Base-by-base conservation (phyloP, 1,140 invertebrate species). In the Diprion similis region DNA sequence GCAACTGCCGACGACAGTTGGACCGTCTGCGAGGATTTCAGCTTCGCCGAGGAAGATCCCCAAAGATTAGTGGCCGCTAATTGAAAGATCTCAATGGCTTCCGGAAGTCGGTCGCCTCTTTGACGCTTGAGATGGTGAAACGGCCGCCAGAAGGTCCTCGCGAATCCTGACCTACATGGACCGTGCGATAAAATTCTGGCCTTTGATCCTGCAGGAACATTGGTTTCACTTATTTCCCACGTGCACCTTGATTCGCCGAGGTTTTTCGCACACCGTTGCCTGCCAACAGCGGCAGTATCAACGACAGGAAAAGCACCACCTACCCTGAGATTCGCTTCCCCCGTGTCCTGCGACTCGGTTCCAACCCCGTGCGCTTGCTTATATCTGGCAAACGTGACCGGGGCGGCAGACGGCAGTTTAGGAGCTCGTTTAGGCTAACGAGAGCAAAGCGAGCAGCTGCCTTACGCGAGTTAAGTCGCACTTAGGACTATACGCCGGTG, bases 1-100 rank as follows among this genome's bases (percentile, higher is more conserved):
- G 77, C 81, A 85, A 83, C 84, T 85, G 83, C 77, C 78, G 72
- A 19, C 72, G 75, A 79, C 80, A 81, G 81, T 82, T 82, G 80
- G 77, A 51, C 37, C 79, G 79, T 77, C 77, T 15, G 67, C 11
- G 19, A 19, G 11, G 19, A 11, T 68, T 59, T 17, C 51, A 59
- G 51, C 11, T 9, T 59, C 51, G n/a, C 51, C 51, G 1, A 6
- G 24, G 24, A 37, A 37, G 24, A 37, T 37, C 24, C 24, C 24
- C 24, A 17, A 4, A 17, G 51, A 59, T 59, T 59, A 17, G 6
- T 9, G 51, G 11, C 51, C 51, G 9, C 51, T 59, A 10, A 59
- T 59, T 59, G 51, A 59, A 59, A 8, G 51, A 59, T 59, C 51
- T 59, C 51, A 59, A 59, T 59, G 51, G 51, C 51, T 59, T 59